Evolutionary conservation across 2,888 invertebrate genomes (phyloP).

Genomic region (Tenthredo mesomela): DNA sequence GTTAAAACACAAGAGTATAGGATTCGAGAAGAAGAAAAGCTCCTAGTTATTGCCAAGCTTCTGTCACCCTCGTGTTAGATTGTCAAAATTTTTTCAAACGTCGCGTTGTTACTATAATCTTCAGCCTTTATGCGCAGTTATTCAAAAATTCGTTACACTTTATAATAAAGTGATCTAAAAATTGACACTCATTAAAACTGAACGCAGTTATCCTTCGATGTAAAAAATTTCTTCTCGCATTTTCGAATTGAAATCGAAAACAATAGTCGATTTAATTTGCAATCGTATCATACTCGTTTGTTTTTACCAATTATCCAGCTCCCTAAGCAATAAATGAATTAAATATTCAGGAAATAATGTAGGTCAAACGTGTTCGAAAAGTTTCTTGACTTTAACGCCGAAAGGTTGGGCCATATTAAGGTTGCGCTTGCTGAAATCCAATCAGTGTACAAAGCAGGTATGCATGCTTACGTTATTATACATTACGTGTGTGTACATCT

Average conservation of each 20-base stretch:
- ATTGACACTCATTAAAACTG: not conserved
- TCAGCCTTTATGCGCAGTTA: not conserved
- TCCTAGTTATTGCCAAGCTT: slow-evolving; percentile 56
- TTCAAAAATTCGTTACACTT: not conserved
- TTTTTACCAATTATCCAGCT: not conserved
- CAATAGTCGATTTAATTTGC: not conserved
- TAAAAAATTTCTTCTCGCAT: not conserved
- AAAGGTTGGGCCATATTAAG: slow-evolving; percentile 25
- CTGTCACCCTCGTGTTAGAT: slow-evolving; percentile 51
- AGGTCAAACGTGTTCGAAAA: slow-evolving; percentile 20
- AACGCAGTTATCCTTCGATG: not conserved
- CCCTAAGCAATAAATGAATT: not conserved
- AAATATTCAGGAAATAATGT: not conserved
- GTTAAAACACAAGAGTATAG: slow-evolving; percentile 42
- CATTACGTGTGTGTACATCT: not conserved
- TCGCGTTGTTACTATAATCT: not conserved
- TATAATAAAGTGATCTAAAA: not conserved
- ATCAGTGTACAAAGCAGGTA: not conserved
- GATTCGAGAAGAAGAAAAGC: slow-evolving; percentile 39
- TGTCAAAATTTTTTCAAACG: slow-evolving; percentile 10
- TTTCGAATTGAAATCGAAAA: not conserved
- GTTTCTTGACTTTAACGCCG: slow-evolving; percentile 6
- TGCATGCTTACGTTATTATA: not conserved
- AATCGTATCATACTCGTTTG: not conserved
- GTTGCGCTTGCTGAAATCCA: slow-evolving; percentile 24